A percentile compares a stretch with the other conserved stretches of the same genome.
Conservation (phyloP, 2,888 invertebrate species). For the Drosophila niveifrons region DNA sequence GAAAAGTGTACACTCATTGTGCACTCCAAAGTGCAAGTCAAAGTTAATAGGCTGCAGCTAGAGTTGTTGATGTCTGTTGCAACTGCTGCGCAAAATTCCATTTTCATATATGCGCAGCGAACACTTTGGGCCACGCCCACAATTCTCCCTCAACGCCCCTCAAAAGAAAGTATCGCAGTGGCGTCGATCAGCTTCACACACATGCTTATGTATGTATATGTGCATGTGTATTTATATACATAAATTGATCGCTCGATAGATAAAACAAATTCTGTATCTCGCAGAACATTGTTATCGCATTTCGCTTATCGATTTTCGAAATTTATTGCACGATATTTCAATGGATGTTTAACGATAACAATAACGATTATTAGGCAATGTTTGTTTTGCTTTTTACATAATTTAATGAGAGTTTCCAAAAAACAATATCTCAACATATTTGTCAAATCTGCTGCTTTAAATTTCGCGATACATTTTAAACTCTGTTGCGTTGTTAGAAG, state of each 20-base stretch:
- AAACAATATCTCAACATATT: neutral
- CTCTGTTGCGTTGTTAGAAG: neutral
- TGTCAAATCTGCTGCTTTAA: neutral
- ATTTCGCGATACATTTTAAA: neutral
- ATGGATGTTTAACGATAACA: neutral
- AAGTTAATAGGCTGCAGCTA: conserved; percentile 18
- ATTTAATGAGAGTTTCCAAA: too few relatives aligned
- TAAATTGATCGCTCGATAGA: neutral
- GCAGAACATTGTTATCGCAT: neutral
- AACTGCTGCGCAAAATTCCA: conserved; percentile 47
- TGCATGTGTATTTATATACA: conserved; percentile 1
- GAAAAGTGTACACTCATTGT: conserved; percentile 40
- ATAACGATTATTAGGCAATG: neutral
- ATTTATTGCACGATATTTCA: neutral
- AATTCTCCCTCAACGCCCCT: neutral
- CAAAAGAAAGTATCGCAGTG: conserved; percentile 19
- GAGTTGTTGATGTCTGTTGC: neutral
- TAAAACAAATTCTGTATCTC: conserved; percentile 3
- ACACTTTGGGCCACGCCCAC: conserved; percentile 33
- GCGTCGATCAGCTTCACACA: conserved; percentile 11
- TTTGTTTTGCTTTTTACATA: neutral
- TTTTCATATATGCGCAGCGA: conserved; percentile 41
- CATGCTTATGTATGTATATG: conserved; percentile 6
- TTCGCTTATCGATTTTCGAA: neutral
- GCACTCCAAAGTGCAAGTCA: conserved; percentile 37